Evolutionary conservation across 1,140 invertebrate species (phyloP).

Genomic region (Rhynchophorus ferrugineus): DNA sequence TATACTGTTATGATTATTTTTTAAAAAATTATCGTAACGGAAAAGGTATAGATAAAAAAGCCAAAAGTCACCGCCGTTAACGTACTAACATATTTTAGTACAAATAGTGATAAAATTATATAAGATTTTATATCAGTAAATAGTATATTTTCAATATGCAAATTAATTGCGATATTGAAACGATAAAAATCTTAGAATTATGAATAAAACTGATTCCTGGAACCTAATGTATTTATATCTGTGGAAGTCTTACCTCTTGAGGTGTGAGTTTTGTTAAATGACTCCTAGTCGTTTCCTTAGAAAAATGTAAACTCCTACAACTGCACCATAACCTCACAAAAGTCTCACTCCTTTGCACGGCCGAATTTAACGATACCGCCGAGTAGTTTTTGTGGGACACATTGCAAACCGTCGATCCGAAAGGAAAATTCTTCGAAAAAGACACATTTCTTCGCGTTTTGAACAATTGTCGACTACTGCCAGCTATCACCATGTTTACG

Average conservation of each 20-base stretch:
- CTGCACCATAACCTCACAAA: conserved; percentile 19
- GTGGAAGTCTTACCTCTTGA: conserved; percentile 38
- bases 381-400: conserved; percentile 15
- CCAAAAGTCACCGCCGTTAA: no score
- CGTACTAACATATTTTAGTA: no score
- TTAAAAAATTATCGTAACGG: no score
- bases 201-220: no score
- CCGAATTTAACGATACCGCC: conserved; percentile 1
- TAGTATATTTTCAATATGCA: no score
- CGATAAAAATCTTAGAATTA: no score
- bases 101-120: no score
- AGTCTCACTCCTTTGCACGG: background rate
- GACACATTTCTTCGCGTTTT: conserved; percentile 23
- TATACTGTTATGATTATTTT: no score
- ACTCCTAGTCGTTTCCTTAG: conserved; percentile 26
- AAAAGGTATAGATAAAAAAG: no score
- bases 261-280: conserved; percentile 32
- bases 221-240: no score
- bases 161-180: no score
- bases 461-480: conserved; percentile 19
- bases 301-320: conserved; percentile 28
- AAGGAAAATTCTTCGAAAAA: conserved; percentile 21
- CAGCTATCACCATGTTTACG: conserved; percentile 25
- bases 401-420: conserved; percentile 6
- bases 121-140: no score